Percentiles rank a stretch among this genome's conserved stretches.
Evolutionary conservation across 2,888 invertebrate species (phyloP).

Genomic region (Calliphora vomitoria): DNA sequence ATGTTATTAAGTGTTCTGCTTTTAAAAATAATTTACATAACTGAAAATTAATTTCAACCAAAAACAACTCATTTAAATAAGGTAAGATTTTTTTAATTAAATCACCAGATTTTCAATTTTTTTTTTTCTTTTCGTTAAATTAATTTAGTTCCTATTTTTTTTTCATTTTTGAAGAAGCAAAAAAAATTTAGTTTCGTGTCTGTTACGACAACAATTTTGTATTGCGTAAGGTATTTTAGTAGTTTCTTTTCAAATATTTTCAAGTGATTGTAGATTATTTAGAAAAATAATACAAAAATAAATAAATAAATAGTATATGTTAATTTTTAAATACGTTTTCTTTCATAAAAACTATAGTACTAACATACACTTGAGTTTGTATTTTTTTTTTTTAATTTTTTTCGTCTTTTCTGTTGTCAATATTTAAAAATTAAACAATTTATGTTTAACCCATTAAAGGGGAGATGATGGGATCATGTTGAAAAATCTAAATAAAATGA

Average conservation of each 20-base stretch:
- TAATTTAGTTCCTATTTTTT: conserved; percentile 45
- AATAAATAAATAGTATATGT: conserved; percentile 26
- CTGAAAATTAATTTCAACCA: conserved; percentile 27
- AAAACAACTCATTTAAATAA: conserved; percentile 21
- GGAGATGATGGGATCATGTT: background rate
- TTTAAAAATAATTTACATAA: conserved; percentile 44
- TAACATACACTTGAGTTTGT: conserved; percentile 37
- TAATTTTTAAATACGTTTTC: conserved; percentile 47
- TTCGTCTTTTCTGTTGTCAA: conserved; percentile 38
- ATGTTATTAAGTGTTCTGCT: conserved; percentile 12
- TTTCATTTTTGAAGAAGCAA: background rate
- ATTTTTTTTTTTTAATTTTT: background rate
- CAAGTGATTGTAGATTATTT: conserved; percentile 64
- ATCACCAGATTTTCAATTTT: background rate
- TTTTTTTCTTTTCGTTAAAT: conserved; percentile 3
- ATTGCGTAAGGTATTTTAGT: conserved; percentile 65
- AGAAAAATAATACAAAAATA: conserved; percentile 32
- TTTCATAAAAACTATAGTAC: conserved; percentile 23
- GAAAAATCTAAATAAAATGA: too few species aligned
- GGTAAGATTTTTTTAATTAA: conserved; percentile 38
- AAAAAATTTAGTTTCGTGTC: conserved; percentile 30
- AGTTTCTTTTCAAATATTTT: conserved; percentile 35
- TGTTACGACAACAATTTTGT: conserved; percentile 64
- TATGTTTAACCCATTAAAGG: conserved; percentile 49
- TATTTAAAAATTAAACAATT: conserved; percentile 41